A percentile compares a stretch with the other conserved stretches of the same genome.
These are phyloP conservation scores for Plectropomus leopardus DNA, from an alignment of 2,113 vertebrate species.

Conservation along the genomic window DNA sequence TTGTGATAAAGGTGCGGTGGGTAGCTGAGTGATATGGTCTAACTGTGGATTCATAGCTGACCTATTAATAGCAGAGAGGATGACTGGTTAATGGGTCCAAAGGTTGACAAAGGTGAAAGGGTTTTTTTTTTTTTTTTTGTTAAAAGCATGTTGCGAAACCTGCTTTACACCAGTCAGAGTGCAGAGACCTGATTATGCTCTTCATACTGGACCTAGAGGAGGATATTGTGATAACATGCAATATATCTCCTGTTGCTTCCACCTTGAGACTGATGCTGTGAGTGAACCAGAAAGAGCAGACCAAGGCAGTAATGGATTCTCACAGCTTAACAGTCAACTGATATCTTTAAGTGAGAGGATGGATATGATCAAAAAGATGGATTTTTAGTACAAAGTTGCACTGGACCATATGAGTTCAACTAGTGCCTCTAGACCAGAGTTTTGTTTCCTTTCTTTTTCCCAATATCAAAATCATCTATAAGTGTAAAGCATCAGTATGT, in stretches of 20 bases:
- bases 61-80: conserved; percentile 63
- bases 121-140: too few relatives aligned
- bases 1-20: background rate
- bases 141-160: conserved; percentile 69
- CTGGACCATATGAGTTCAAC: background rate
- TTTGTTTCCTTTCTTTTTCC: background rate
- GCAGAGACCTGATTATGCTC: conserved; percentile 15
- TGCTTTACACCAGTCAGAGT: background rate
- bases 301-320: background rate
- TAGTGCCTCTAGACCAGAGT: background rate
- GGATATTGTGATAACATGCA: background rate
- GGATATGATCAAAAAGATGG: background rate
- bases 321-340: background rate
- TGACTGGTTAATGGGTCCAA: conserved; percentile 74
- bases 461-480: background rate
- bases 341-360: background rate
- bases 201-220: background rate
- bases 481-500: too few relatives aligned
- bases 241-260: background rate
- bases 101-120: conserved; percentile 54
- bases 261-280: conserved; percentile 15
- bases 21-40: conserved; percentile 13
- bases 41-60: conserved; percentile 24
- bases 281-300: conserved; percentile 2
- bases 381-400: background rate